Evolutionary conservation across 2,888 invertebrate species (phyloP), one percentile per base, ranked within the genome.

Genomic region (Drosophila multiciliata): DNA sequence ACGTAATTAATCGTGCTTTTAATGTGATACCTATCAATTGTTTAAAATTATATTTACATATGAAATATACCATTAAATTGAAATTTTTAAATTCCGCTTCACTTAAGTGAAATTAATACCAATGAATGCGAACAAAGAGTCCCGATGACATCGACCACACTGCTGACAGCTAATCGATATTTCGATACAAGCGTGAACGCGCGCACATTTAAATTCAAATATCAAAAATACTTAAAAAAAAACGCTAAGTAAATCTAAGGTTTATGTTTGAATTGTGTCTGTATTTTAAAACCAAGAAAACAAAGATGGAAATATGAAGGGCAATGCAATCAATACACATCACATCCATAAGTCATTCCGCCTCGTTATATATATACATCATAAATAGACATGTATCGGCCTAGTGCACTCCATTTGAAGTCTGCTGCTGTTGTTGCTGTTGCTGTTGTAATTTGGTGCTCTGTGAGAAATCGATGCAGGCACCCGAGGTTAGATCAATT

Each of bases 401-500:
- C 49, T 78, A 78, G 23, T 78, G 78, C 60, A 78, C 80, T n/a
- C 80, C 76, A 57, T 78, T 78, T 32, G 76, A 66, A 57, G 73
- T 64, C 52, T 75, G 78, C 62, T 66, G 12, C 33, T 78, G 78
- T 49, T 68, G 69, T 33, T 75, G 75, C 3, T 67, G 73, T 11
- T 78, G 79, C 32, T 76, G 80, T 59, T 89, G 87, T 54, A 87
- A 73, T 69, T 92, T 92, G 75, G 89, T 92, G 80, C 88, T 93
- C 74, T 91, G 91, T 8, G 93, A 93, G 75, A 93, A 93, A 82
- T 93, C 93, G 75, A 93, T 92, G 84, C 93, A 93, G 66, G 93
- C 88, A 48, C 93, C 92, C 20, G 93, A 93, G 8, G 93, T 93
- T 45, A 93, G 83, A 86, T 93, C 93, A 58, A 93, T 93, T 84